Conservation (phyloP, 2,797 vertebrate genomes). For the Hephaestus fuliginosus region DNA sequence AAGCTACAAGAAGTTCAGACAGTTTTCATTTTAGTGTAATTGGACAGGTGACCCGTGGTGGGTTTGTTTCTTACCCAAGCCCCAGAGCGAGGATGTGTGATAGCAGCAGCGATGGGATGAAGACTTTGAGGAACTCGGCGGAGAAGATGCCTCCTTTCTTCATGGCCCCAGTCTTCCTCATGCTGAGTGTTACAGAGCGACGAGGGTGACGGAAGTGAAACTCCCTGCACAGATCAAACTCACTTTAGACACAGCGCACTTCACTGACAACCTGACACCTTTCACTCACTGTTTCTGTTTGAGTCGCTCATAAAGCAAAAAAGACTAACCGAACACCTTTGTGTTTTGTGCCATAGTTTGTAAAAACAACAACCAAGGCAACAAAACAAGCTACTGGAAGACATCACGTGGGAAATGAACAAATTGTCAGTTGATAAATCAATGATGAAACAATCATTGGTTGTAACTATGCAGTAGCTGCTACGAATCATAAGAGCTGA, state of each 20-base stretch:
- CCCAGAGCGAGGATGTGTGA: constrained; percentile 98
- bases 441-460: background rate
- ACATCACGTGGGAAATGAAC: background rate
- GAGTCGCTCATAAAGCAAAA: background rate
- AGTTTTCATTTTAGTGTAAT: background rate
- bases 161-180: constrained; percentile 98
- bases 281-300: background rate
- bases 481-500: background rate
- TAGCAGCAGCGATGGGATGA: constrained; percentile 97
- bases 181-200: constrained; percentile 94
- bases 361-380: no score
- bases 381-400: background rate
- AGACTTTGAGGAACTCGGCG: constrained; percentile 97
- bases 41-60: background rate
- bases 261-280: background rate
- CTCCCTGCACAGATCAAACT: constrained; percentile 85
- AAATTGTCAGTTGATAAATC: background rate
- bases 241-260: background rate
- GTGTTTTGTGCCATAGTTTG: background rate
- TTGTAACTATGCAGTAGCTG: background rate
- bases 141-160: constrained; percentile 99
- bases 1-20: background rate
- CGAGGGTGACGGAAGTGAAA: constrained; percentile 98
- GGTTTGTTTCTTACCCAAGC: constrained; percentile 89
- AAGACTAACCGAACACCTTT: background rate